Base-by-base conservation (phyloP, 92 coral and sea anemone species). In the Porites cylindrica region DNA sequence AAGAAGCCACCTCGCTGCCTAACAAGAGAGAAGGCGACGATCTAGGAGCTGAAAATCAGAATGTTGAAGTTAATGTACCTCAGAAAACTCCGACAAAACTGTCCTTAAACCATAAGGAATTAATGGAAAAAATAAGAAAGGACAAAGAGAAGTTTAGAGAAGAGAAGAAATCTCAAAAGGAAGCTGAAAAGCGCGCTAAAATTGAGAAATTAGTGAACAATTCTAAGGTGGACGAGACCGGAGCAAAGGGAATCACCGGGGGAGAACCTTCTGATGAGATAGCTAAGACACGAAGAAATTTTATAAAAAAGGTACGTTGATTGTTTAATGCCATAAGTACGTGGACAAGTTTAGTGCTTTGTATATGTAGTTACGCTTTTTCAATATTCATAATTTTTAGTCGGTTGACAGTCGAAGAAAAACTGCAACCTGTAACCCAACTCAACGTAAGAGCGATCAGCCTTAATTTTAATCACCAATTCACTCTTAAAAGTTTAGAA, bases 251-350 rank as follows among this genome's bases (percentile, higher is more conserved):
- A 32, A 81, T 91, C 0, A 82, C 86, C 2, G 99, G 96, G 0
- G 99, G 99, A 9, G 99, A 95, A 56, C 95, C 98, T 7, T 51
- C 85, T 0, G 98, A 97, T 79, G 90, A 92, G 17, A 66, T 91
- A 63, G 87, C 99, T 19, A 95, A 85, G 66, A 72, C 92, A 32
- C 85, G 99, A 75, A 83, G 97, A 84, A 80, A 92, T 47, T 88
- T 91, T 76, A 81, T 97, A 19, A 95, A 82, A 89, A 92, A 87
- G 96, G 99, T 95, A 72, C 10, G 83, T 61, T 56, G 77, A 62
- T 4, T 18, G 9, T n/a, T 17, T 84, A n/a, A 23, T 8, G 10
- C 29, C 8, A 6, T 64, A 21, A 23, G 26, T 11, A 20, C 4
- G 63, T 20, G 19, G 12, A n/a, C 18, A 11, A 56, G 61, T 3